Evolutionary conservation across 2,888 invertebrate species (phyloP).

Genomic region (Agrotis puta): DNA sequence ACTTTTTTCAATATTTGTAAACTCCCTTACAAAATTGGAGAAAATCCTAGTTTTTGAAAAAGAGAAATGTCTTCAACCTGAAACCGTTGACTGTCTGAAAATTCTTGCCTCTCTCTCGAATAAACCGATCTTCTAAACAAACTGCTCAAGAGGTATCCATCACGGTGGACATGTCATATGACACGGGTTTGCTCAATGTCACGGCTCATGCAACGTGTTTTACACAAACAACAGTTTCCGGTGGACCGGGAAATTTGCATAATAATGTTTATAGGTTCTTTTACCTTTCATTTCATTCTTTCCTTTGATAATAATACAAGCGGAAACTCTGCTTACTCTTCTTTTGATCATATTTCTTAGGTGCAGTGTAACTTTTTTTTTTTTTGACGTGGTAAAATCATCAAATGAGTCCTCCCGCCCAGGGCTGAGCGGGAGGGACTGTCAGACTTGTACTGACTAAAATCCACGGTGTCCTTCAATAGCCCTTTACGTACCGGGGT

Average conservation of each 20-base stretch:
- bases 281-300: neutral
- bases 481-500: too few species aligned
- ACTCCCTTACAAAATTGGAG: too few species aligned
- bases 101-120: slow-evolving; percentile 63
- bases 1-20: too few species aligned
- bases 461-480: too few species aligned
- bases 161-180: slow-evolving; percentile 79
- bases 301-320: neutral
- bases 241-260: slow-evolving; percentile 37
- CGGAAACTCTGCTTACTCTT: neutral
- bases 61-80: too few species aligned
- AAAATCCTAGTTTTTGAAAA: too few species aligned
- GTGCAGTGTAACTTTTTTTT: too few species aligned
- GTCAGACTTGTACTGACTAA: too few species aligned
- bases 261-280: neutral
- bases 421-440: too few species aligned
- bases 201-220: slow-evolving; percentile 66
- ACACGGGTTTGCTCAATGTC: slow-evolving; percentile 76
- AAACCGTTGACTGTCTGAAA: neutral
- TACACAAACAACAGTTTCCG: slow-evolving; percentile 44
- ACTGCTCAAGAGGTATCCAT: slow-evolving; percentile 73
- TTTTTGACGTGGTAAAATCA: too few species aligned
- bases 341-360: too few species aligned
- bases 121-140: slow-evolving; percentile 63
- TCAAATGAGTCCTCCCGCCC: too few species aligned